Base-by-base conservation (phyloP, 2,888 invertebrate genomes). In the Nomada goodeniana region DNA sequence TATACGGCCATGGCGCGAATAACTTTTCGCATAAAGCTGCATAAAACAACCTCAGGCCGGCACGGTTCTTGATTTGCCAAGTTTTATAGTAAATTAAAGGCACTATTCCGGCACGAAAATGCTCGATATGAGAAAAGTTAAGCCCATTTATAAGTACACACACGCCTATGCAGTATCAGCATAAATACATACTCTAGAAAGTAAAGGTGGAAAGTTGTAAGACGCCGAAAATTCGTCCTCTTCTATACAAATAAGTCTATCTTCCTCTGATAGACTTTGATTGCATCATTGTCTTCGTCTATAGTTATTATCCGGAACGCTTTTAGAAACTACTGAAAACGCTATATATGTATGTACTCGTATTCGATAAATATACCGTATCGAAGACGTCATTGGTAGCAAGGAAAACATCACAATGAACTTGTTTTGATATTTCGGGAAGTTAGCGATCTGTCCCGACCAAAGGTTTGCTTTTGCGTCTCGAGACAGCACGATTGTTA, bases 11-110 rank as follows among this genome's bases (percentile, higher is more conserved):
- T 61, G 42, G n/a, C 64, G 63, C 50, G 61, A 63, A 67, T 60
- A 83, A 83, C 69, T 83, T 83, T 76, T 60, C 64, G 71, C 76
- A 76, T 83, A 83, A 83, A 83, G 75, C 72, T 83, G 75, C 65
- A 79, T 83, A 83, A 79, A 76, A 79, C 83, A 79, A 61, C 65
- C 52, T 20, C 72, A 52, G 69, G 63, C 47, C 18, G 36, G 68
- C 68, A 50, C 63, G 64, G 69, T 64, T 79, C 79, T 64, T 83
- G 79, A 82, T 83, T 83, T 78, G 83, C 79, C 20, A 83, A 83
- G 75, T 83, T 83, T 83, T 77, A 75, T 71, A 68, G 72, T 64
- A 83, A 83, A 79, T 83, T 73, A 36, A 36, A 36, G 71, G 69
- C 71, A 72, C 36, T 64, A 55, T 71, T 72, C 78, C 72, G 69